A percentile compares a stretch with the other conserved stretches of the same genome.
Evolutionary conservation across 2,888 invertebrate genomes (phyloP).

Genomic region (Drosophila vallismaia): DNA sequence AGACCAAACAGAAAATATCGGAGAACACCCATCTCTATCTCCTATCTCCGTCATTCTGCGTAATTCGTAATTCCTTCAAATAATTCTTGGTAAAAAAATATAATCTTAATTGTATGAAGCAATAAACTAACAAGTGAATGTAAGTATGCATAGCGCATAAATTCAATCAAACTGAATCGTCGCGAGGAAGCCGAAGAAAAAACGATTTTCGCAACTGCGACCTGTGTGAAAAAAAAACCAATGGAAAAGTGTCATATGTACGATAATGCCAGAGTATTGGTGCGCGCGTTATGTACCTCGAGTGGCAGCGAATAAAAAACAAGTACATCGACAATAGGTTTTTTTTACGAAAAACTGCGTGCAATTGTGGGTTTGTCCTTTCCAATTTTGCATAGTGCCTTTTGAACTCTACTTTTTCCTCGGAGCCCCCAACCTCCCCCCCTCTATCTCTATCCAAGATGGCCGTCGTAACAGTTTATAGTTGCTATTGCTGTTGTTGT

Average conservation of each 20-base stretch:
- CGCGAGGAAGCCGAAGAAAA: constrained; percentile 10
- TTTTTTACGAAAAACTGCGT: constrained; percentile 45
- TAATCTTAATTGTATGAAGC: constrained; percentile 37
- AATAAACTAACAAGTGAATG: constrained; percentile 35
- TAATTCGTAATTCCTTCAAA: constrained; percentile 48
- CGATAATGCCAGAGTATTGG: constrained; percentile 47
- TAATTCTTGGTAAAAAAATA: constrained; percentile 29
- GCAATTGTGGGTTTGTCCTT: constrained; percentile 42
- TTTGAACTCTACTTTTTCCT: constrained; percentile 31
- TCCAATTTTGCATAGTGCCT: constrained; percentile 62
- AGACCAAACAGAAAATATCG: neutral
- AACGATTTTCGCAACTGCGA: constrained; percentile 47
- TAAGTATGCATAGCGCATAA: constrained; percentile 59
- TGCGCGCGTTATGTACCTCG: constrained; percentile 49
- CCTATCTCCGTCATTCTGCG: constrained; percentile 65
- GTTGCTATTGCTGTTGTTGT: constrained; percentile 61
- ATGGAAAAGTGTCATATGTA: constrained; percentile 66
- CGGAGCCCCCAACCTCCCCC: constrained; percentile 21
- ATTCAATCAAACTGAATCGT: constrained; percentile 15
- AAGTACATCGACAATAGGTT: constrained; percentile 32
- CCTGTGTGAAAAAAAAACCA: constrained; percentile 52
- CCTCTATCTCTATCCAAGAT: constrained; percentile 79
- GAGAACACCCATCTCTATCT: constrained; percentile 20
- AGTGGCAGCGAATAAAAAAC: constrained; percentile 40
- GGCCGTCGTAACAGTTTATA: constrained; percentile 82